These are phyloP conservation scores for Anastrepha ludens DNA, from an alignment of 1,140 invertebrate genomes.

Conservation along the genomic window DNA sequence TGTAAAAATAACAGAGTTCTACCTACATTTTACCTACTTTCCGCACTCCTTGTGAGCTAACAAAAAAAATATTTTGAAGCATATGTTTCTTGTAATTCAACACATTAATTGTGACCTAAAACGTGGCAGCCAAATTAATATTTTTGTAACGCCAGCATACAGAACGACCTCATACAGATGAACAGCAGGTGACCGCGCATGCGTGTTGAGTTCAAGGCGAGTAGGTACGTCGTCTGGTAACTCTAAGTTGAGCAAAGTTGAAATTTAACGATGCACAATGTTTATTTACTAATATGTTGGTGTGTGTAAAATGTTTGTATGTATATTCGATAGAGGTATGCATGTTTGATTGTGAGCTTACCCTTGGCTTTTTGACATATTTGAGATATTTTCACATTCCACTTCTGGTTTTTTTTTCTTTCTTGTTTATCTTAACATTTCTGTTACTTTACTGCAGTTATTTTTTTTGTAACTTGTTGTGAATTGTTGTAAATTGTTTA, in stretches of 20 bases:
- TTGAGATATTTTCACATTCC: neutral
- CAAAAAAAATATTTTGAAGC: too few relatives aligned
- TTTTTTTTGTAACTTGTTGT: neutral
- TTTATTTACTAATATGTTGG: too few relatives aligned
- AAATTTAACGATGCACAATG: too few relatives aligned
- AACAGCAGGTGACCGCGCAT: neutral
- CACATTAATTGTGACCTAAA: neutral
- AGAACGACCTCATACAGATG: neutral
- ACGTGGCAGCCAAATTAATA: neutral
- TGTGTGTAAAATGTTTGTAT: neutral
- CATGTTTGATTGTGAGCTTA: neutral
- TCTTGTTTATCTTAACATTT: too few relatives aligned
- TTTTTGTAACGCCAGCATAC: neutral
- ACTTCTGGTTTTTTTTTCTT: neutral
- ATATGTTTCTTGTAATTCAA: too few relatives aligned
- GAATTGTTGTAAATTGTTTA: neutral
- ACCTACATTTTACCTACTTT: too few relatives aligned
- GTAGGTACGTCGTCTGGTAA: neutral
- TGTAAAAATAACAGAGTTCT: too few relatives aligned
- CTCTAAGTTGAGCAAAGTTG: too few relatives aligned
- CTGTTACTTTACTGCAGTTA: neutral
- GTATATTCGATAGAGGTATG: neutral
- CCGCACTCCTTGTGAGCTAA: too few relatives aligned
- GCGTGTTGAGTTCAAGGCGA: slow-evolving; percentile 7
- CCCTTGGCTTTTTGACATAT: neutral